These are phyloP conservation scores for Bibio marci DNA, from an alignment of 2,888 invertebrate species.

Conservation along the genomic window DNA sequence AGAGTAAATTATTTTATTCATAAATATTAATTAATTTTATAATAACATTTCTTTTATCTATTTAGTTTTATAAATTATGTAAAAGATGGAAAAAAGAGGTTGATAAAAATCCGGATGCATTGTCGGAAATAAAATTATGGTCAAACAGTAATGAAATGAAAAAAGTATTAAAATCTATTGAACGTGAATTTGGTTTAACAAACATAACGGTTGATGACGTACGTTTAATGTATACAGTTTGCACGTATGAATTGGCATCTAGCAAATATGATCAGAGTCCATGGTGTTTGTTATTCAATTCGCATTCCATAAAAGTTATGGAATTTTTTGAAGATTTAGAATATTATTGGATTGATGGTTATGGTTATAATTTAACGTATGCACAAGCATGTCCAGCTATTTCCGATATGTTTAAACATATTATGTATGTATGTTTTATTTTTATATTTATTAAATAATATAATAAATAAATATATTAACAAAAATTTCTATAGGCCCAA, in stretches of 20 bases:
- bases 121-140: conserved; percentile 38
- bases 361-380: conserved; percentile 54
- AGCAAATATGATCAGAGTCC: conserved; percentile 42
- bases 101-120: conserved; percentile 45
- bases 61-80: conserved; percentile 69
- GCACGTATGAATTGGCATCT: conserved; percentile 76
- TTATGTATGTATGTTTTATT: conserved; percentile 36
- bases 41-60: no score
- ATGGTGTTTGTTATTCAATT: conserved; percentile 61
- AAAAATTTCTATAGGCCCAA: conserved; percentile 13
- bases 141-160: conserved; percentile 36
- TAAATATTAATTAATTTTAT: no score
- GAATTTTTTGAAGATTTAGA: conserved; percentile 64
- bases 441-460: background rate
- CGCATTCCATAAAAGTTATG: conserved; percentile 38
- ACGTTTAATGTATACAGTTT: conserved; percentile 49
- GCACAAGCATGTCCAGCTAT: conserved; percentile 60
- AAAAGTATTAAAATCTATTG: conserved; percentile 37
- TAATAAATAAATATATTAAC: background rate
- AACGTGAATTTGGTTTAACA: conserved; percentile 40
- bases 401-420: conserved; percentile 47
- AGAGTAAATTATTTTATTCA: conserved; percentile 39
- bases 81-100: conserved; percentile 50
- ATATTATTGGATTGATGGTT: conserved; percentile 70
- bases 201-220: conserved; percentile 33